Percentiles rank a stretch among this genome's conserved stretches.
These are phyloP conservation scores for Masticophis lateralis DNA, from an alignment of 2,797 vertebrate species.

Conservation along the genomic window DNA sequence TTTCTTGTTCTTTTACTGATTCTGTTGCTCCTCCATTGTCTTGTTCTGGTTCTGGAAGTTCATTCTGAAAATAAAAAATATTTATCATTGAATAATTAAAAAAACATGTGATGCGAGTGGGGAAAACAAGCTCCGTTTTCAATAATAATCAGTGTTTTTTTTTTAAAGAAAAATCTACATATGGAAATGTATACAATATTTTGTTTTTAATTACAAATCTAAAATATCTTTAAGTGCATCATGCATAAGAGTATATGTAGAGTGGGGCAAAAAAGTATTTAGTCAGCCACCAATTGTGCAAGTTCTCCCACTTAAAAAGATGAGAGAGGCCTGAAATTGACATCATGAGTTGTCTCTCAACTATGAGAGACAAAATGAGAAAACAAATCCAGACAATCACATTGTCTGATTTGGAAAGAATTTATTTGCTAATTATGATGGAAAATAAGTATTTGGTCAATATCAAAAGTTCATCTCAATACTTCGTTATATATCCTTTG, in stretches of 20 bases:
- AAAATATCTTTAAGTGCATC: not conserved
- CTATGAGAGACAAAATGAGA: too few species aligned
- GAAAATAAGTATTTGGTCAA: too few species aligned
- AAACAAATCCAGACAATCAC: too few species aligned
- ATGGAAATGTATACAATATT: constrained; percentile 39
- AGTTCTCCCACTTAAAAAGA: too few species aligned
- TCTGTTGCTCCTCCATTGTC: constrained; percentile 94
- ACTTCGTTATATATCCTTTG: too few species aligned
- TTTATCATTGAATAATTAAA: constrained; percentile 11
- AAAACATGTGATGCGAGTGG: not conserved
- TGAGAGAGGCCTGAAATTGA: too few species aligned
- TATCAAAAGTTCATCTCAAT: too few species aligned
- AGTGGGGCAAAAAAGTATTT: too few species aligned
- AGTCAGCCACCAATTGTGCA: too few species aligned
- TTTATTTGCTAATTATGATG: too few species aligned
- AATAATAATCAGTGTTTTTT: not conserved
- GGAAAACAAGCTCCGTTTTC: not conserved
- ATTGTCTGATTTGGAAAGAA: too few species aligned
- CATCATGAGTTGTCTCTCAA: too few species aligned
- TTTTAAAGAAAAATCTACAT: constrained; percentile 33
- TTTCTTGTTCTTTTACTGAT: constrained; percentile 97
- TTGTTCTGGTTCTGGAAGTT: constrained; percentile 95
- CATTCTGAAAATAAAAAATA: constrained; percentile 78
- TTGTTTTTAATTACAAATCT: not conserved
- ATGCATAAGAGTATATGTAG: not conserved